Conservation (phyloP, 1,140 invertebrate genomes). For the Bombus balteatus region DNA sequence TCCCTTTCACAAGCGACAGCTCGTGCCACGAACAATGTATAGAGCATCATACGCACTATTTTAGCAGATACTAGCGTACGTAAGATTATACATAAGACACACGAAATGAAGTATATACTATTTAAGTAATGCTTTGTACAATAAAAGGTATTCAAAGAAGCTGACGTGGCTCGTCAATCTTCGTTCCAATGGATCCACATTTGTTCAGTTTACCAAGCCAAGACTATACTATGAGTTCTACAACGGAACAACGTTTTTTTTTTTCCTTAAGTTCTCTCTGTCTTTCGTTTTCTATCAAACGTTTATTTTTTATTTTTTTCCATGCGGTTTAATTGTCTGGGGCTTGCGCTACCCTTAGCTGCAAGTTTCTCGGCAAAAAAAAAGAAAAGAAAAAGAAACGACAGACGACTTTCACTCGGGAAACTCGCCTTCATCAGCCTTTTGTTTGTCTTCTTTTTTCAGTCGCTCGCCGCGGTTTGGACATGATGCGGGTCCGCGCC, state of each 20-base stretch:
- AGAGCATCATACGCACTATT: constrained; percentile 72
- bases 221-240: background rate
- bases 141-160: constrained; percentile 80
- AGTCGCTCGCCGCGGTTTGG: constrained; percentile 89
- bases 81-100: constrained; percentile 57
- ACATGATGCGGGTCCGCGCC: constrained; percentile 92
- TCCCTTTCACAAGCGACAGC: constrained; percentile 52
- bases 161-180: constrained; percentile 26
- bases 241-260: background rate
- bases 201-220: background rate
- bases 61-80: constrained; percentile 68
- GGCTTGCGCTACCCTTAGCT: no score
- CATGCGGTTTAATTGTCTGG: background rate
- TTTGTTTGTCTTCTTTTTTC: constrained; percentile 75
- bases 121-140: constrained; percentile 81
- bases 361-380: background rate
- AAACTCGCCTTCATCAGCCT: constrained; percentile 34
- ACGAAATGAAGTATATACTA: constrained; percentile 74
- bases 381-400: background rate
- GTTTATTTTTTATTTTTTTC: background rate
- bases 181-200: constrained; percentile 16
- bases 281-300: background rate
- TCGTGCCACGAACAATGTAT: constrained; percentile 69
- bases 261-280: background rate
- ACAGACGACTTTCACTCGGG: background rate